Evolutionary conservation across 2,113 vertebrate genomes (phyloP).

Genomic region (Nymphicus hollandicus): DNA sequence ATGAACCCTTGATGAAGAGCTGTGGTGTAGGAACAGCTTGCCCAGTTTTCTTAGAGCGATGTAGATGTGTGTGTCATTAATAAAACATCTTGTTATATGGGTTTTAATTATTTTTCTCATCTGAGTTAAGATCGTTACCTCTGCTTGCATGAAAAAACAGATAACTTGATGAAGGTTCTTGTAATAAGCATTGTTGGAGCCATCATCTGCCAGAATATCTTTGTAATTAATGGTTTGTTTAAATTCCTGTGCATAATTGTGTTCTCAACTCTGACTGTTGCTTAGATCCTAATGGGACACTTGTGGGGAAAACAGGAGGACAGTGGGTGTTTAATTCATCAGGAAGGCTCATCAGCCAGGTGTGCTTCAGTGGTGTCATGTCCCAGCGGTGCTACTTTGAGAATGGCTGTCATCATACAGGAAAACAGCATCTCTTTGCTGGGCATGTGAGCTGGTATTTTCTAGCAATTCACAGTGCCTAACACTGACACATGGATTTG

Average conservation of each 20-base stretch:
- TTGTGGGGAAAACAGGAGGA: neutral
- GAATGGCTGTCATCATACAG: rapidly evolving
- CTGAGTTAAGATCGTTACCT: constrained; percentile 30
- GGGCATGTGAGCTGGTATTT: neutral
- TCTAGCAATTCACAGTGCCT: neutral
- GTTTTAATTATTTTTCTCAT: constrained; percentile 66
- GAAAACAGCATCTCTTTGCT: neutral
- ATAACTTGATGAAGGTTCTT: constrained; percentile 42
- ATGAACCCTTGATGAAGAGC: neutral
- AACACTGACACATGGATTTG: neutral
- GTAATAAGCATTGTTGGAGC: constrained; percentile 46
- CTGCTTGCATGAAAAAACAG: constrained; percentile 21
- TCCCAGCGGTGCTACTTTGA: neutral
- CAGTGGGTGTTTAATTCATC: neutral
- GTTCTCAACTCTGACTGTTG: neutral
- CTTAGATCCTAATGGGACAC: constrained; percentile 7
- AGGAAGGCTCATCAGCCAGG: neutral
- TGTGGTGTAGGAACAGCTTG: constrained; percentile 17
- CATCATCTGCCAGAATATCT: constrained; percentile 37
- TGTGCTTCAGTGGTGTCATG: neutral
- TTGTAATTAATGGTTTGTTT: constrained; percentile 62
- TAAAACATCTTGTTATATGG: constrained; percentile 55
- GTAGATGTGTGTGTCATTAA: neutral
- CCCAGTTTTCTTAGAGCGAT: neutral
- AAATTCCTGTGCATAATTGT: neutral